These are phyloP conservation scores for Watsonalla binaria DNA, from an alignment of 2,888 invertebrate genomes.

Conservation along the genomic window DNA sequence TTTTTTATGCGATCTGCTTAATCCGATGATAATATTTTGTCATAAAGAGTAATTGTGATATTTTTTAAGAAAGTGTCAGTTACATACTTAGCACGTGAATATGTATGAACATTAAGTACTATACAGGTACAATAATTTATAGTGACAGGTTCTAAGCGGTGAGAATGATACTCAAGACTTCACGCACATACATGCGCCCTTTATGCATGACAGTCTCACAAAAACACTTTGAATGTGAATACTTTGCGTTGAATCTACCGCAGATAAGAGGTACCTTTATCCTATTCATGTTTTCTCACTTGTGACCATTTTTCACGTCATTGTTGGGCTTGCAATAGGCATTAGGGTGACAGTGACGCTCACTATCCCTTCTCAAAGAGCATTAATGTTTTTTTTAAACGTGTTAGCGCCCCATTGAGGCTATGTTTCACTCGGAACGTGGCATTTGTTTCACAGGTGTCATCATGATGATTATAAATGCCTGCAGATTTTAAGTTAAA, in stretches of 20 bases:
- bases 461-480: conserved; percentile 13
- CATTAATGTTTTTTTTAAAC: conserved; percentile 46
- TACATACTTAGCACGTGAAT: too few relatives aligned
- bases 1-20: too few relatives aligned
- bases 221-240: conserved; percentile 41
- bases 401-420: conserved; percentile 15
- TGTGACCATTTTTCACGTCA: conserved; percentile 72
- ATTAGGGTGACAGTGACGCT: conserved; percentile 50
- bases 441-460: conserved; percentile 3
- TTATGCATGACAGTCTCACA: conserved; percentile 24
- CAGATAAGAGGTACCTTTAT: conserved; percentile 69
- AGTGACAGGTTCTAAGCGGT: too few relatives aligned
- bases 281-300: conserved; percentile 61
- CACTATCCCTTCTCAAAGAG: conserved; percentile 47
- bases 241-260: conserved; percentile 48
- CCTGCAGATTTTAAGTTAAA: too few relatives aligned
- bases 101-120: too few relatives aligned
- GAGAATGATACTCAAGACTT: background rate
- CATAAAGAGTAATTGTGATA: too few relatives aligned
- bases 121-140: too few relatives aligned
- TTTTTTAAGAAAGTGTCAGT: too few relatives aligned
- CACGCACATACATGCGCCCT: conserved; percentile 11
- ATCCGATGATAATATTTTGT: too few relatives aligned
- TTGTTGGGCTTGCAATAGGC: conserved; percentile 62
- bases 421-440: conserved; percentile 16